phyloP scores from a whole-genome alignment of 2,888 invertebrate species.

The Venusia cambrica region DNA sequence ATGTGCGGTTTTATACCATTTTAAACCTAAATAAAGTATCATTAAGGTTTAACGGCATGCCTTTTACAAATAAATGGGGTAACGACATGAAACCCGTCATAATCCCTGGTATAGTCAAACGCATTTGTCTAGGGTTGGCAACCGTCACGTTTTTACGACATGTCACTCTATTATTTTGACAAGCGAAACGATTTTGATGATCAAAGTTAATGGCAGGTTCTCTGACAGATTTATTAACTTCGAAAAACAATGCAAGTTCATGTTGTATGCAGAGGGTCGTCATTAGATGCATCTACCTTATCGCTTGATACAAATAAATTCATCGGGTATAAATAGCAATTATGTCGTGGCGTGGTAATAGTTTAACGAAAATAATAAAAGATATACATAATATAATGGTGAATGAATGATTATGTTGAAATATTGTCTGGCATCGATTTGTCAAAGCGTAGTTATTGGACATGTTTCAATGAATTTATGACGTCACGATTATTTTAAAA shows the following conservation, averaged over 20 bases:
- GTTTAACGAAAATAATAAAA: too few species aligned
- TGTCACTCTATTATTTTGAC: slow-evolving; percentile 65
- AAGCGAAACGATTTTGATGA: slow-evolving; percentile 44
- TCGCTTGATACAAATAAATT: too few species aligned
- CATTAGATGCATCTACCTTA: too few species aligned
- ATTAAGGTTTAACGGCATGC: slow-evolving; percentile 15
- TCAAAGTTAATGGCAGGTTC: slow-evolving; percentile 35
- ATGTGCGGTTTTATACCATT: slow-evolving; percentile 27
- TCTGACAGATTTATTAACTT: slow-evolving; percentile 33
- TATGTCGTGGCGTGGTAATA: too few species aligned
- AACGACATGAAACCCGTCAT: slow-evolving; percentile 43
- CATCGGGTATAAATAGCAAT: too few species aligned
- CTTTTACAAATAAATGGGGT: slow-evolving; percentile 25
- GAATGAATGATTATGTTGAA: slow-evolving; percentile 11
- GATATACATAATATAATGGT: too few species aligned
- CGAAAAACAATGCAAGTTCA: slow-evolving; percentile 20
- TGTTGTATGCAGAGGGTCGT: slow-evolving; percentile 23
- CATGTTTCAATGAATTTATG: slow-evolving; percentile 20
- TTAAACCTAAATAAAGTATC: slow-evolving; percentile 30
- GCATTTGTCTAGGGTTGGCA: slow-evolving; percentile 54
- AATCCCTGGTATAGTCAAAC: slow-evolving; percentile 50
- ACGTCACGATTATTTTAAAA: slow-evolving; percentile 12
- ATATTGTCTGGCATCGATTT: slow-evolving; percentile 13
- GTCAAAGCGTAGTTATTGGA: slow-evolving; percentile 19
- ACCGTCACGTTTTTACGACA: slow-evolving; percentile 53